Conservation (phyloP, 1,140 invertebrate species). For the Ceratoteleas bidentatus region DNA sequence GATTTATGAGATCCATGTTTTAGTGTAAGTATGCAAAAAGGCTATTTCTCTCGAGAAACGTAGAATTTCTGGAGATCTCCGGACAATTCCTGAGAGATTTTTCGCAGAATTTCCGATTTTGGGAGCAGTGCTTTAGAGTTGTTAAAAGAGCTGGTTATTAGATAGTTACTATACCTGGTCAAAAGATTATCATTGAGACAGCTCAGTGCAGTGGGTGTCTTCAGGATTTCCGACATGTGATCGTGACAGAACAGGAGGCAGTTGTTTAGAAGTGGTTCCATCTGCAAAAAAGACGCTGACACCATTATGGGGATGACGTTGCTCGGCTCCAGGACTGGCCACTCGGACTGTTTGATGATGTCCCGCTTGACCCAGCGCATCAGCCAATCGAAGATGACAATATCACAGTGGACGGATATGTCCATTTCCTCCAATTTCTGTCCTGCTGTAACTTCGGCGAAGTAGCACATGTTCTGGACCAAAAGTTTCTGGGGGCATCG, state of each 20-base stretch:
- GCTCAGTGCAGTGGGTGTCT: slow-evolving; percentile 88
- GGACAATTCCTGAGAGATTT: too few relatives aligned
- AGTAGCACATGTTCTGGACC: slow-evolving; percentile 96
- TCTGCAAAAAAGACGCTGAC: slow-evolving; percentile 93
- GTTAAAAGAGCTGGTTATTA: not conserved
- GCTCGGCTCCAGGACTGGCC: slow-evolving; percentile 88
- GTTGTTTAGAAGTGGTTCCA: slow-evolving; percentile 92
- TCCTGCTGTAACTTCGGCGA: slow-evolving; percentile 92
- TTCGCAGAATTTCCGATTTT: too few relatives aligned
- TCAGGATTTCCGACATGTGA: slow-evolving; percentile 90
- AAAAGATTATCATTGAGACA: slow-evolving; percentile 91
- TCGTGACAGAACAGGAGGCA: slow-evolving; percentile 91
- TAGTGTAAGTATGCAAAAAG: too few relatives aligned
- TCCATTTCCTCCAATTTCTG: slow-evolving; percentile 96
- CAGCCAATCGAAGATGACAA: slow-evolving; percentile 97
- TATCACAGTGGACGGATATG: slow-evolving; percentile 97
- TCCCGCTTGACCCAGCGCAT: slow-evolving; percentile 95
- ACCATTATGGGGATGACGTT: slow-evolving; percentile 96
- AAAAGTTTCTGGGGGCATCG: slow-evolving; percentile 91
- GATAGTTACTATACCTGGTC: slow-evolving; percentile 82
- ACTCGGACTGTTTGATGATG: slow-evolving; percentile 84
- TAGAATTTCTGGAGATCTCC: too few relatives aligned
- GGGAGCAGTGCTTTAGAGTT: too few relatives aligned
- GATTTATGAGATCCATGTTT: too few relatives aligned
- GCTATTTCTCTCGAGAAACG: too few relatives aligned